These are phyloP conservation scores for Drosophila neocordata DNA, from an alignment of 1,140 invertebrate genomes.

Conservation along the genomic window DNA sequence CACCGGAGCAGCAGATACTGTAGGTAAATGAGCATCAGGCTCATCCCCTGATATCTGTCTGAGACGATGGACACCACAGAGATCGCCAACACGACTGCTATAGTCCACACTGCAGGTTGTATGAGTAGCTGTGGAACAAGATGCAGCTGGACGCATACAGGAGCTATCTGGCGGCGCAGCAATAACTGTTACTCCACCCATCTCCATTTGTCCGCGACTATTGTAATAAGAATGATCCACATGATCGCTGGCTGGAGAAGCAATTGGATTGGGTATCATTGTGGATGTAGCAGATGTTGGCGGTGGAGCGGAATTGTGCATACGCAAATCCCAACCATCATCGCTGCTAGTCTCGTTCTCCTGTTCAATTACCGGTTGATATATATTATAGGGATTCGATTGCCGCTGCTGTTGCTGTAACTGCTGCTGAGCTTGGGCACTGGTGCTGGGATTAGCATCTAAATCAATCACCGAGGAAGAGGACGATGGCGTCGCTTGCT, in stretches of 20 bases:
- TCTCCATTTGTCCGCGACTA: conserved; percentile 30
- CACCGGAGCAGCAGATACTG: conserved; percentile 10
- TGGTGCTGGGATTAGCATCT: conserved; percentile 63
- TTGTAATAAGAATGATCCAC: conserved; percentile 66
- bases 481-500: conserved; percentile 35
- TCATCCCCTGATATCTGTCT: conserved; percentile 10
- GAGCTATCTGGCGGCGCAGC: conserved; percentile 25
- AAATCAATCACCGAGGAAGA: conserved; percentile 48
- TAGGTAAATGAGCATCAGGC: not conserved
- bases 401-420: conserved; percentile 33
- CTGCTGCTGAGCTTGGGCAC: conserved; percentile 57
- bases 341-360: conserved; percentile 59
- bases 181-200: not conserved
- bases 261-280: conserved; percentile 6
- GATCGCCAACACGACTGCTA: conserved; percentile 32
- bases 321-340: conserved; percentile 67
- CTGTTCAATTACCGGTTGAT: conserved; percentile 23
- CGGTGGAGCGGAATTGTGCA: conserved; percentile 39
- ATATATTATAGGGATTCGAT: conserved; percentile 6
- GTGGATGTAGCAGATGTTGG: not conserved
- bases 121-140: conserved; percentile 61
- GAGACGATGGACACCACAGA: conserved; percentile 42
- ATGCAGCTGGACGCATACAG: conserved; percentile 39
- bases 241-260: conserved; percentile 38
- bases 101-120: conserved; percentile 66